A percentile compares a stretch with the other conserved stretches of the same genome.
Evolutionary conservation across 2,113 vertebrate species (phyloP).

Genomic region (Engraulis encrasicolus): DNA sequence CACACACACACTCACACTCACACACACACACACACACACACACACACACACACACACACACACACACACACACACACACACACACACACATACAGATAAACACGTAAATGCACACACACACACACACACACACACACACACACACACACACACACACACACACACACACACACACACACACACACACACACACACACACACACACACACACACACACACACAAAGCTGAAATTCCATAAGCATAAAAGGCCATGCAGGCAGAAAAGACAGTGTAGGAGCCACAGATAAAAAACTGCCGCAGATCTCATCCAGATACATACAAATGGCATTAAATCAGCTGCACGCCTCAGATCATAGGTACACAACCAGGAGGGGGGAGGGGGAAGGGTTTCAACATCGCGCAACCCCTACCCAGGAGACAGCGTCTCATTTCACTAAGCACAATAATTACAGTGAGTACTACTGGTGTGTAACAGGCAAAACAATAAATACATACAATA

Average conservation of each 20-base stretch:
- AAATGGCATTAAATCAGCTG: conserved; percentile 12
- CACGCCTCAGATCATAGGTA: not conserved
- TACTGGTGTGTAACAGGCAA: not conserved
- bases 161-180: conserved; percentile 23
- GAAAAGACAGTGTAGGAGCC: not conserved
- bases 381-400: not conserved
- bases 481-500: not conserved
- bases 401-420: not conserved
- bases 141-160: not conserved
- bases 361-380: conserved; percentile 7
- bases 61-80: not conserved
- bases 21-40: conserved; percentile 28
- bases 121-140: not conserved
- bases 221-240: not conserved
- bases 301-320: conserved; percentile 21
- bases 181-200: conserved; percentile 21
- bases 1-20: not conserved
- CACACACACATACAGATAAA: conserved; percentile 12
- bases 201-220: not conserved
- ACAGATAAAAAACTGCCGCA: conserved; percentile 10
- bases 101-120: not conserved
- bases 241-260: not conserved
- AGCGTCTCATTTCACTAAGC: not conserved
- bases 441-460: conserved; percentile 20
- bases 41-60: conserved; percentile 19